Percentiles rank a stretch among this genome's conserved stretches.
Conservation (phyloP, 2,797 vertebrate genomes). For the Oreortyx pictus region DNA sequence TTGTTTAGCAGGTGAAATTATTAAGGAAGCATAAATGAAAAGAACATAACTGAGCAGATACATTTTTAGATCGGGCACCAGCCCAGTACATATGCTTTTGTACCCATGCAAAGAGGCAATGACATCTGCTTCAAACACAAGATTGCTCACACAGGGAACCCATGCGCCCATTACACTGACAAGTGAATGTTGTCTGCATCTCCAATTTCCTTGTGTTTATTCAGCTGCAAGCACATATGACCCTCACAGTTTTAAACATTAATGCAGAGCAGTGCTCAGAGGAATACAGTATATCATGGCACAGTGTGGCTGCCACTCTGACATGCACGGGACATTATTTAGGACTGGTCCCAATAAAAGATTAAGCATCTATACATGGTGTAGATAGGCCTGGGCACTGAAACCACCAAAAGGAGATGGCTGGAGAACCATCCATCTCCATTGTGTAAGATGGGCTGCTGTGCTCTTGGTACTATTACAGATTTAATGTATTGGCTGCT, state of each 20-base stretch:
- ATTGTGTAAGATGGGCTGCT: not conserved
- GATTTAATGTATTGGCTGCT: not conserved
- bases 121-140: fast-evolving
- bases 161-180: not conserved
- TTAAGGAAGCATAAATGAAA: not conserved
- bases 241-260: not conserved
- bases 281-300: not conserved
- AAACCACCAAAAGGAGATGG: not conserved
- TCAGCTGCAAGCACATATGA: not conserved
- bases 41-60: not conserved
- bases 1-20: not conserved
- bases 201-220: not conserved
- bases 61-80: not conserved
- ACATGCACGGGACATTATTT: fast-evolving
- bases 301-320: not conserved
- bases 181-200: not conserved
- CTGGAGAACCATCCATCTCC: not conserved
- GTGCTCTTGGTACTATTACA: not conserved
- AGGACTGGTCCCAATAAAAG: not conserved
- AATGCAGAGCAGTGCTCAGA: not conserved
- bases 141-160: not conserved
- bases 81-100: fast-evolving
- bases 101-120: not conserved
- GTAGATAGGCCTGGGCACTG: not conserved
- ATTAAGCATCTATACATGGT: not conserved